Evolutionary conservation across 2,888 invertebrate genomes (phyloP).

Genomic region (Apomyelois bistriatella): DNA sequence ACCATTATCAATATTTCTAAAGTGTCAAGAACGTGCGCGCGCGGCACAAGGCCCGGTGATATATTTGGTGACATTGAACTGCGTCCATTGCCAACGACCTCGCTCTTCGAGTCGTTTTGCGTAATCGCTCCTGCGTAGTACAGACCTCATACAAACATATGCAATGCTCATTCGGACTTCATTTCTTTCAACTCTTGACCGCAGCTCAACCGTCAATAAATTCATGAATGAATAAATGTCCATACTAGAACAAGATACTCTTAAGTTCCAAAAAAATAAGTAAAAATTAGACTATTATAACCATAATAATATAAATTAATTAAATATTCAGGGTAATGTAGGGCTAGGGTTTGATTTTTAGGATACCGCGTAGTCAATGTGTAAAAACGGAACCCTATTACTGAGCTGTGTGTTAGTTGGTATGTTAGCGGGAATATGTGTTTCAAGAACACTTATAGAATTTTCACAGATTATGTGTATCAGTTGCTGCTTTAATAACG

Average conservation of each 20-base stretch:
- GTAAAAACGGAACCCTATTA: too few relatives aligned
- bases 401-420: too few relatives aligned
- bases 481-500: too few relatives aligned
- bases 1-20: constrained; percentile 15
- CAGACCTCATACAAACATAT: constrained; percentile 43
- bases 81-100: constrained; percentile 80
- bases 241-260: not conserved
- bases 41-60: constrained; percentile 55
- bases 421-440: too few relatives aligned
- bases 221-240: not conserved
- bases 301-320: too few relatives aligned
- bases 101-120: constrained; percentile 75
- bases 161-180: constrained; percentile 19
- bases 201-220: not conserved
- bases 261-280: too few relatives aligned
- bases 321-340: too few relatives aligned
- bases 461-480: too few relatives aligned
- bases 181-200: not conserved
- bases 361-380: too few relatives aligned
- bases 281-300: too few relatives aligned
- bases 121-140: constrained; percentile 72
- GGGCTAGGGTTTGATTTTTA: too few relatives aligned
- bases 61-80: constrained; percentile 81
- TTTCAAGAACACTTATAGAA: too few relatives aligned
- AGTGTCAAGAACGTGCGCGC: constrained; percentile 48